A percentile compares a stretch with the other conserved stretches of the same genome.
phyloP scores from a whole-genome alignment of 2,797 vertebrate genomes.

The Bradypodion ventrale region DNA sequence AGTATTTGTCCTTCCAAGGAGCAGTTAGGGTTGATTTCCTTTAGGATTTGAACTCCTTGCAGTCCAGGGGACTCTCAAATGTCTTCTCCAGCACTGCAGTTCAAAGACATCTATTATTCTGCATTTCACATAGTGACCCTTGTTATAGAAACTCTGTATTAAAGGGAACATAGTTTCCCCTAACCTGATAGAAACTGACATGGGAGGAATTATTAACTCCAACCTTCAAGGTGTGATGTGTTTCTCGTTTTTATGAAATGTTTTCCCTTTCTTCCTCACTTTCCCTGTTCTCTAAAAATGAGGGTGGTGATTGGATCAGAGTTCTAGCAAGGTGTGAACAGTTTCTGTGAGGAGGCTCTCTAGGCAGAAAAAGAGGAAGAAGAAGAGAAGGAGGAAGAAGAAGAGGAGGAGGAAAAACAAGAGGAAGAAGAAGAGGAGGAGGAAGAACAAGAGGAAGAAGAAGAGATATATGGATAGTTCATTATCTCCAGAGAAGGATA shows the following conservation, averaged over 20 bases:
- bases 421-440: too few species aligned
- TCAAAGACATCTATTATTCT: too few species aligned
- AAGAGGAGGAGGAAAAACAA: neutral
- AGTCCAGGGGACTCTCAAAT: too few species aligned
- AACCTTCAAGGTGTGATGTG: neutral
- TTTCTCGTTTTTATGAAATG: neutral
- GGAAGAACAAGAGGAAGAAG: too few species aligned
- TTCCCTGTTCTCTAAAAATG: neutral
- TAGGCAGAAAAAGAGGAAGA: neutral
- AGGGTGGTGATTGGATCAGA: too few species aligned
- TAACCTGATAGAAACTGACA: neutral
- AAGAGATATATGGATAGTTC: too few species aligned
- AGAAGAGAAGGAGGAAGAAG: neutral
- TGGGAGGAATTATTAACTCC: neutral
- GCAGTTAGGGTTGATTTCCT: too few species aligned
- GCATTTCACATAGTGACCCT: neutral
- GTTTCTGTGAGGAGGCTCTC: neutral
- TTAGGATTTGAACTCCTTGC: too few species aligned
- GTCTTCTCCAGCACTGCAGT: too few species aligned
- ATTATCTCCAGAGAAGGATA: too few species aligned
- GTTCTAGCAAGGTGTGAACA: neutral
- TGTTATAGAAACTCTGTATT: neutral
- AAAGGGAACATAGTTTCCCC: neutral
- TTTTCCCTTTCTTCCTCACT: neutral
- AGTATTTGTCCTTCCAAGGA: too few species aligned